These are phyloP conservation scores for Hyposoter didymator DNA, from an alignment of 2,888 invertebrate species.

Conservation along the genomic window DNA sequence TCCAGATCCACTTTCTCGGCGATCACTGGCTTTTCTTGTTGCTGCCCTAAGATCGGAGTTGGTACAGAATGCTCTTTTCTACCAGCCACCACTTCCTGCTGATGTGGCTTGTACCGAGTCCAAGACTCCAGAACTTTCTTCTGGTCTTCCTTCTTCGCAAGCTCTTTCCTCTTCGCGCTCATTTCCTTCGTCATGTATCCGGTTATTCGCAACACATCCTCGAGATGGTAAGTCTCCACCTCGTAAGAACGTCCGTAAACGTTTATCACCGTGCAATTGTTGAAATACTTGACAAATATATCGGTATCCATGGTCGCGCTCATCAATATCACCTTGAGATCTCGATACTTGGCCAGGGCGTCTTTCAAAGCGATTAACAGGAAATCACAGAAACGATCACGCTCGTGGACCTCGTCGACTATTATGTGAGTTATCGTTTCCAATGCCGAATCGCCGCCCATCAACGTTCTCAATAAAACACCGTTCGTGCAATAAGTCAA, in stretches of 20 bases:
- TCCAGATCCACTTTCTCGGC: conserved; percentile 85
- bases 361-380: conserved; percentile 94
- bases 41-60: conserved; percentile 79
- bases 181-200: conserved; percentile 86
- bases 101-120: conserved; percentile 79
- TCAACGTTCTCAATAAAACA: conserved; percentile 93
- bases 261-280: conserved; percentile 90
- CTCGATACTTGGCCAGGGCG: conserved; percentile 88
- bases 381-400: conserved; percentile 97
- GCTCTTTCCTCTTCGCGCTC: conserved; percentile 80
- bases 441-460: conserved; percentile 90
- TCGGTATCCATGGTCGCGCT: conserved; percentile 96
- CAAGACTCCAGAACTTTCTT: conserved; percentile 82
- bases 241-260: conserved; percentile 92
- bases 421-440: conserved; percentile 93
- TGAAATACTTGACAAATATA: conserved; percentile 94
- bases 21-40: conserved; percentile 75
- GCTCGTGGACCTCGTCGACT: conserved; percentile 98
- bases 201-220: conserved; percentile 90
- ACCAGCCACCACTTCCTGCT: conserved; percentile 59
- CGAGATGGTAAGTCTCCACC: conserved; percentile 91
- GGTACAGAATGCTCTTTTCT: conserved; percentile 73
- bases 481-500: conserved; percentile 97
- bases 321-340: conserved; percentile 95
- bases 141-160: conserved; percentile 81